A percentile compares a stretch with the other conserved stretches of the same genome.
phyloP scores from a whole-genome alignment of 2,888 invertebrate genomes.

The Caenorhabditis panamensis region DNA sequence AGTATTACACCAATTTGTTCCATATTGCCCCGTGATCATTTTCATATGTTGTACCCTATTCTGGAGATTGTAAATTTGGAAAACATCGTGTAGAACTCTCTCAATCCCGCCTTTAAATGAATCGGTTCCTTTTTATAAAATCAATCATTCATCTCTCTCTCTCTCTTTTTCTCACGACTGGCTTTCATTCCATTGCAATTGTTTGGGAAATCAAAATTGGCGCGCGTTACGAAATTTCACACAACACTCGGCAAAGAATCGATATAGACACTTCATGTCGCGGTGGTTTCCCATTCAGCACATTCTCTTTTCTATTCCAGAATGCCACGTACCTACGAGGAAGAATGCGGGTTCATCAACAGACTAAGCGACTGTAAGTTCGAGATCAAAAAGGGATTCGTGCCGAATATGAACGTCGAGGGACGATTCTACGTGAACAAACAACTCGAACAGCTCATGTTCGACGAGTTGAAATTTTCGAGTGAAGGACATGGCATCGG shows the following conservation, averaged over 20 bases:
- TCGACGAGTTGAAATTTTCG: conserved; percentile 94
- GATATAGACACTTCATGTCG: not conserved
- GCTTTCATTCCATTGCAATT: conserved; percentile 10
- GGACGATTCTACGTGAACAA: conserved; percentile 97
- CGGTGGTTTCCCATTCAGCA: not conserved
- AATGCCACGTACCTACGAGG: conserved; percentile 86
- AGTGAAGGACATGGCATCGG: conserved; percentile 88
- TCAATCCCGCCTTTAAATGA: too few relatives aligned
- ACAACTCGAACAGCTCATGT: conserved; percentile 93
- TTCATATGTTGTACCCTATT: conserved; percentile 5
- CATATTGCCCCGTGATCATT: not conserved
- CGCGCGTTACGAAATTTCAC: not conserved
- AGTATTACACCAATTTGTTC: not conserved
- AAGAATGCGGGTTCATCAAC: conserved; percentile 94
- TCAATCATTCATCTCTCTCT: not conserved
- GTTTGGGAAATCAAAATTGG: not conserved
- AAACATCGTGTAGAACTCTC: not conserved
- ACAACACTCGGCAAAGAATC: not conserved
- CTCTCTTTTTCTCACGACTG: too few relatives aligned
- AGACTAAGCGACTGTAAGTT: conserved; percentile 90
- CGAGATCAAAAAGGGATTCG: conserved; percentile 98
- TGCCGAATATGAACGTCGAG: conserved; percentile 98
- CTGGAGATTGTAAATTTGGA: not conserved
- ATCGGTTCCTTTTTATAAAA: too few relatives aligned
- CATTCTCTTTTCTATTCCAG: conserved; percentile 2